Evolutionary conservation across 2,113 vertebrate genomes (phyloP), one percentile per base, ranked within the genome.

Genomic region (Sula dactylatra): DNA sequence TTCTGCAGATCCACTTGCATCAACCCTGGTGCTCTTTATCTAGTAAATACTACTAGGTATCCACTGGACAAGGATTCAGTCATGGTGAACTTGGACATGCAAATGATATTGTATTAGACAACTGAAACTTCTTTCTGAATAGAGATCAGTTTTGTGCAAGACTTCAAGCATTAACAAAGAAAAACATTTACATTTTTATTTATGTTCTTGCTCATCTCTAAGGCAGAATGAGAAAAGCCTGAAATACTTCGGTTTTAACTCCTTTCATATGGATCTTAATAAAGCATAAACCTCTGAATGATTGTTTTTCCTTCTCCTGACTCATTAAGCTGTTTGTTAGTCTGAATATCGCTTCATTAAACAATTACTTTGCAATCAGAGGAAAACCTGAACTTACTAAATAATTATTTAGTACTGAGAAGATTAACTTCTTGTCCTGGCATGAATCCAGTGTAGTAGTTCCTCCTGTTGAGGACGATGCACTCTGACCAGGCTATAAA

Each of bases 31-130:
- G 44, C 65, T 67, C 42, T 9, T 36, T 15, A 2, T 5, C 56
- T 7, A 9, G 4, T 3, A 4, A 49, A 6, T 3, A 4, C 29
- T 47, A 1, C 11, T 7, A 2, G 40, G 8, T 11, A 4, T 11
- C 14, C 54, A 0, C 45, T 4, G 66, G 24, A 4, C 32, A 17
- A n/a, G 69, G 72, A 2, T 3, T 52, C 42, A 5, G 54, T 13
- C 40, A 1, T 1, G 50, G 67, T 56, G 13, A 4, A 6, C 38
- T 7, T 18, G 73, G 29, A 24, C 10, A 1, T 8, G 21, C 56
- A 15, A 1, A 26, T 12, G 45, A 2, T 13, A 8, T 7, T 65
- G 27, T 5, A 0, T 9, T 8, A 12, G 44, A 18, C 59, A 32
- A 7, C 34, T 27, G 47, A 26, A 25, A 50, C 82, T 47, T 29